Evolutionary conservation across 2,797 vertebrate species (phyloP), one percentile per base, ranked within the genome.

Genomic region (Clarias laeviceps): DNA sequence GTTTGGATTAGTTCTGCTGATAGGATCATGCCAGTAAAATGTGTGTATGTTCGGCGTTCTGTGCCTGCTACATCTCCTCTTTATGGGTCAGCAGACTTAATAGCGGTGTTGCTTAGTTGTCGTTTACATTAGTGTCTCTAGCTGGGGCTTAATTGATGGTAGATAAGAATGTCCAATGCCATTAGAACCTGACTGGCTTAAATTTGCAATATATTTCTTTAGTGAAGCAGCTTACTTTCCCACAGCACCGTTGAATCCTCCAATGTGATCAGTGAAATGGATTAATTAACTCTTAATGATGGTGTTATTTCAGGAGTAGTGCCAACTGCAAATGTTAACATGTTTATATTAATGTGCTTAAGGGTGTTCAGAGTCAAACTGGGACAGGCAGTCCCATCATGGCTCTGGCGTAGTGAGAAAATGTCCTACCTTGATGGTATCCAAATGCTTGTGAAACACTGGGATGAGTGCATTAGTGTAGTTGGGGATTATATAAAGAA

Each of bases 1-100:
- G 73, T 87, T 80, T 84, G 68, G 82, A 86, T 87, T 86, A 88
- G 68, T 32, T 64, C 82, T 73, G 68, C 68, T 82, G 84, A 87
- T 84, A 86, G 57, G 80, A 88, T 86, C 74, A n/a, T 73, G 78
- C 29, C 82, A 82, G 66, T 14, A 56, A 45, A 87, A 64, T 74
- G 80, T 79, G 65, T 54, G 37, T 80, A 66, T 69, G 66, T 70
- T 80, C 50, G 56, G 56, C 17, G 4, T 59, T 76, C 32, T 76
- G 29, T 65, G 68, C 5, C 24, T 65, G 70, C 34, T 82, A 59
- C 56, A 6, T 74, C 68, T 8, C 15, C 69, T 66, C 59, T 85
- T 62, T 66, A 68, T 45, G 84, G 62, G 70, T 66, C 79, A 76
- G 50, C 0, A 22, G 61, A 70, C 0, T 65, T 76, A 82, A 76